Conservation (phyloP, 2,888 invertebrate species). For the Tolmerus cingulatus region DNA sequence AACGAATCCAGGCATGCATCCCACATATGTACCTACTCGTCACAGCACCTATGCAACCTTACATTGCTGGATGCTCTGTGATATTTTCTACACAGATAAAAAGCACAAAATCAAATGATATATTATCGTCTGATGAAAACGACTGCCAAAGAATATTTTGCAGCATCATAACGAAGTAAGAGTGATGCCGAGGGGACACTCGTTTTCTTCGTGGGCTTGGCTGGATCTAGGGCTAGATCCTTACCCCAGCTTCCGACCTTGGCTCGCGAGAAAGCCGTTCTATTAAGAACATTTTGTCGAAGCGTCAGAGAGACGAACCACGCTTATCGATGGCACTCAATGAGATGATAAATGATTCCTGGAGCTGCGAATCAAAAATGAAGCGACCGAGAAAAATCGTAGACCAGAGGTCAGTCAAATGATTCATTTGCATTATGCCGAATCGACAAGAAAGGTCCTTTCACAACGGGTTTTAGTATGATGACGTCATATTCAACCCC, state of each 20-base stretch:
- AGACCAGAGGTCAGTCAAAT: not conserved
- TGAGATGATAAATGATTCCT: conserved; percentile 13
- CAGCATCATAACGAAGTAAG: not conserved
- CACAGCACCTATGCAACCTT: not conserved
- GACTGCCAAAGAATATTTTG: not conserved
- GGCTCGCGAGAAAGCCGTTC: not conserved
- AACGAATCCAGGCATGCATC: not conserved
- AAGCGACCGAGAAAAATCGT: not conserved
- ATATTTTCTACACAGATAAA: not conserved
- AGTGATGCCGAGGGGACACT: not conserved
- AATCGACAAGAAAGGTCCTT: not conserved
- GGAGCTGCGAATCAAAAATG: not conserved
- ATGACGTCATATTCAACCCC: not conserved
- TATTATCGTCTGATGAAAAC: not conserved
- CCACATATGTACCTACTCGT: not conserved
- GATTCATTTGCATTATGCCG: not conserved
- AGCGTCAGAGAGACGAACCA: not conserved
- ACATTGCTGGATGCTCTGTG: not conserved
- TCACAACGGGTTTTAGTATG: not conserved
- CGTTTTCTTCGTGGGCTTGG: no score
- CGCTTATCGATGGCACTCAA: conserved; percentile 18
- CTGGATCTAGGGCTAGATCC: not conserved
- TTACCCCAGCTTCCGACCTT: not conserved
- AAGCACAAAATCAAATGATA: not conserved
- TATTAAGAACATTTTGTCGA: conserved; percentile 19